phyloP scores from a whole-genome alignment of 2,888 invertebrate species.

The Protonemura montana region DNA sequence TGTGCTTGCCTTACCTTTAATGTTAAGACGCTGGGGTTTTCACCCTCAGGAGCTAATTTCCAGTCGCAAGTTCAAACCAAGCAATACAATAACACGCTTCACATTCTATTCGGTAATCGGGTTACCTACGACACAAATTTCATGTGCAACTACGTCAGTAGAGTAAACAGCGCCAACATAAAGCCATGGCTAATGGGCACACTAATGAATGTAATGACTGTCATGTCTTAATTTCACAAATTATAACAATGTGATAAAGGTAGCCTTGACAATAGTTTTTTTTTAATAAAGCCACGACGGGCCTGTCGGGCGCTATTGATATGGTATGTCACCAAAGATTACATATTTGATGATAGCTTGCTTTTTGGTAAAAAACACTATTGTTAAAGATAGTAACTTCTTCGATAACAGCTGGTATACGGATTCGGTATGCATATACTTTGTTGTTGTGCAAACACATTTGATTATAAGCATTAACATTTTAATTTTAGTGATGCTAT shows the following conservation, averaged over 20 bases:
- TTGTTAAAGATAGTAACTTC: too few relatives aligned
- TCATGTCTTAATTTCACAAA: background rate
- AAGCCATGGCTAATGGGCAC: background rate
- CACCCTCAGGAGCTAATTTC: background rate
- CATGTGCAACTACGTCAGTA: background rate
- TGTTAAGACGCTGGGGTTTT: background rate
- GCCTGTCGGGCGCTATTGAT: background rate
- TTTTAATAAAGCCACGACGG: background rate
- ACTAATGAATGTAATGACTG: background rate
- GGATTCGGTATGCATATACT: too few relatives aligned
- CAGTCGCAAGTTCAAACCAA: background rate
- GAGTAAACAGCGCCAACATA: background rate
- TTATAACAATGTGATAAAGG: slow-evolving; percentile 2
- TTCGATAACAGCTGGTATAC: too few relatives aligned
- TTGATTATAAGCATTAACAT: too few relatives aligned
- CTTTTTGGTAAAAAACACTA: background rate
- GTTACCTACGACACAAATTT: background rate
- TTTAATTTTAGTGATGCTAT: too few relatives aligned
- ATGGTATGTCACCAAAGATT: background rate
- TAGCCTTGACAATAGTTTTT: background rate
- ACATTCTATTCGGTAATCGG: background rate
- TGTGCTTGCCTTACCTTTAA: background rate
- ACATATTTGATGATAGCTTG: background rate
- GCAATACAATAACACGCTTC: background rate
- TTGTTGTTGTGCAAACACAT: too few relatives aligned